phyloP scores from a whole-genome alignment of 2,888 invertebrate genomes.

The Hofmannophila pseudospretella region DNA sequence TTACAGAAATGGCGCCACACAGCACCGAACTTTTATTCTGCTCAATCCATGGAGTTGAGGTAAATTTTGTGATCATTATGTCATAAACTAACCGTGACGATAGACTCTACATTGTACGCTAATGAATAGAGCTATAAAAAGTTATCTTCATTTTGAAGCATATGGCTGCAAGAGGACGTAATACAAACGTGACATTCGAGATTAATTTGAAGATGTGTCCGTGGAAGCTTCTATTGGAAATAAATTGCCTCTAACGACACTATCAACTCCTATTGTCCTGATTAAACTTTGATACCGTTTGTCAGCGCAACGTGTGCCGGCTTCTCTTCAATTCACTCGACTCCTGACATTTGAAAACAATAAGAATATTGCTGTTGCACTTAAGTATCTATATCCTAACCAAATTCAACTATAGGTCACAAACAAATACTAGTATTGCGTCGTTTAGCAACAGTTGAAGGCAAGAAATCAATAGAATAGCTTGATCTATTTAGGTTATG shows the following conservation, averaged over 20 bases:
- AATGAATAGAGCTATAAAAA: too few relatives aligned
- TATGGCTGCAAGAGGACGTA: too few relatives aligned
- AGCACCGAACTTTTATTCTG: slow-evolving; percentile 65
- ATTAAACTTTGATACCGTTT: slow-evolving; percentile 37
- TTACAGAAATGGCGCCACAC: slow-evolving; percentile 75
- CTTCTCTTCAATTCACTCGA: slow-evolving; percentile 48
- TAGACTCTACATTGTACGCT: too few relatives aligned
- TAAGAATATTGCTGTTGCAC: slow-evolving; percentile 2
- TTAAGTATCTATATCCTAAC: too few relatives aligned
- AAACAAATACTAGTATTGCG: too few relatives aligned
- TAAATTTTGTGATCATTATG: slow-evolving; percentile 26
- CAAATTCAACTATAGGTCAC: too few relatives aligned
- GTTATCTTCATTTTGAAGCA: too few relatives aligned
- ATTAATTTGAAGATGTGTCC: background rate
- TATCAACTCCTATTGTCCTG: slow-evolving; percentile 65
- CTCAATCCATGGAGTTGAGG: slow-evolving; percentile 67
- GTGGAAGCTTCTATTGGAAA: slow-evolving; percentile 33
- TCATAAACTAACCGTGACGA: background rate
- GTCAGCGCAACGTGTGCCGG: slow-evolving; percentile 41
- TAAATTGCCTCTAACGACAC: slow-evolving; percentile 58
- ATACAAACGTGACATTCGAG: background rate
- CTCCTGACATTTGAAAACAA: slow-evolving; percentile 42
- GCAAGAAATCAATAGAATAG: background rate
- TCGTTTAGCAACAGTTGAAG: background rate
- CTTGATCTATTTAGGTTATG: background rate